A percentile compares a stretch with the other conserved stretches of the same genome.
Conservation (phyloP, 2,113 vertebrate genomes). For the Spea multiplicata region DNA sequence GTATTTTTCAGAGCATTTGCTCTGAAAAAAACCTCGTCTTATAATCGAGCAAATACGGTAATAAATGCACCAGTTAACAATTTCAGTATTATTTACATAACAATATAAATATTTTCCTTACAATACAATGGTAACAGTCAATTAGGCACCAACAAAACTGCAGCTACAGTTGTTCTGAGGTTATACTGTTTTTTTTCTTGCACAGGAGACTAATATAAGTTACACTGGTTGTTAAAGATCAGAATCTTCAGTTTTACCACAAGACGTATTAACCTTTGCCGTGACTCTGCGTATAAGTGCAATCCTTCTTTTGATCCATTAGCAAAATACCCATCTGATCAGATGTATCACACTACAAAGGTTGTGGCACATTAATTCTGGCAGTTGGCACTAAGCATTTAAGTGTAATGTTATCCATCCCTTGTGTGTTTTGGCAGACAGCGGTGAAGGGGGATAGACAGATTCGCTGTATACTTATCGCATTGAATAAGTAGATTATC, state of each 20-base stretch:
- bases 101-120: too few relatives aligned
- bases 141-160: neutral
- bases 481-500: constrained; percentile 67
- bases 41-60: too few relatives aligned
- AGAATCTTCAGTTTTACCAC: constrained; percentile 57
- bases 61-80: too few relatives aligned
- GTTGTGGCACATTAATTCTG: constrained; percentile 69
- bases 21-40: too few relatives aligned
- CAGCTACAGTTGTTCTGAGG: constrained; percentile 2
- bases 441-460: constrained; percentile 59
- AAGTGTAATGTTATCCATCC: constrained; percentile 72
- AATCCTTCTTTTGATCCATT: constrained; percentile 76
- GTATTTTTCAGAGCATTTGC: too few relatives aligned
- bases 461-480: constrained; percentile 68
- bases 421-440: constrained; percentile 63
- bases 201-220: constrained; percentile 51
- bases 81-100: too few relatives aligned
- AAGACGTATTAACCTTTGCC: constrained; percentile 68
- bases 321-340: constrained; percentile 68
- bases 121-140: neutral
- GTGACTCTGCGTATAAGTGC: constrained; percentile 57
- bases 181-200: constrained; percentile 9
- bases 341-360: constrained; percentile 63
- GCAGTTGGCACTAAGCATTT: constrained; percentile 68
- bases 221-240: constrained; percentile 61